These are phyloP conservation scores for Xanthorhoe spadicearia DNA, from an alignment of 2,888 invertebrate species.

Conservation along the genomic window DNA sequence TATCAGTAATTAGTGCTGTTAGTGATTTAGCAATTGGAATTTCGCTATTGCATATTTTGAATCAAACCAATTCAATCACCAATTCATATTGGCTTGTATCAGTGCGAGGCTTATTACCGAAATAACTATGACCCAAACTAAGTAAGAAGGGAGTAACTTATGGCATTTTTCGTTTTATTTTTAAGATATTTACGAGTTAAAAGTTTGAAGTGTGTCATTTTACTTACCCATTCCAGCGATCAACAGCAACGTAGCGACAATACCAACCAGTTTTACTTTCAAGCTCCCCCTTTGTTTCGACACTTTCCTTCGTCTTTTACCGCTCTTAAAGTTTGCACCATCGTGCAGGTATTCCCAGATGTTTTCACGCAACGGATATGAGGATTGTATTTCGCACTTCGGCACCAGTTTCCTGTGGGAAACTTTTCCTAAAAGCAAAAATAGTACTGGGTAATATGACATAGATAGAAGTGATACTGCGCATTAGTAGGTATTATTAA, in stretches of 20 bases:
- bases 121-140: too few species aligned
- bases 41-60: too few species aligned
- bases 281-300: conserved; percentile 56
- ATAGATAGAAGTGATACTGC: conserved; percentile 19
- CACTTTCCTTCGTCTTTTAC: conserved; percentile 54
- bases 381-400: conserved; percentile 67
- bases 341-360: conserved; percentile 72
- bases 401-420: conserved; percentile 60
- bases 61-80: too few species aligned
- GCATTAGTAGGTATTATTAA: background rate
- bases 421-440: conserved; percentile 32
- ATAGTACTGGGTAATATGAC: background rate
- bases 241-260: conserved; percentile 51
- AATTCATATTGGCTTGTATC: too few species aligned
- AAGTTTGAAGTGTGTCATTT: conserved; percentile 8
- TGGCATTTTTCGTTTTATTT: too few species aligned
- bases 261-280: conserved; percentile 52
- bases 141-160: too few species aligned
- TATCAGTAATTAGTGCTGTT: conserved; percentile 1
- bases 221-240: conserved; percentile 56
- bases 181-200: too few species aligned
- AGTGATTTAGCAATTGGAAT: background rate
- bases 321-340: conserved; percentile 52
- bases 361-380: conserved; percentile 67
- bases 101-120: too few species aligned